Conservation (phyloP, 2,888 invertebrate species). For the Cabera pusaria region DNA sequence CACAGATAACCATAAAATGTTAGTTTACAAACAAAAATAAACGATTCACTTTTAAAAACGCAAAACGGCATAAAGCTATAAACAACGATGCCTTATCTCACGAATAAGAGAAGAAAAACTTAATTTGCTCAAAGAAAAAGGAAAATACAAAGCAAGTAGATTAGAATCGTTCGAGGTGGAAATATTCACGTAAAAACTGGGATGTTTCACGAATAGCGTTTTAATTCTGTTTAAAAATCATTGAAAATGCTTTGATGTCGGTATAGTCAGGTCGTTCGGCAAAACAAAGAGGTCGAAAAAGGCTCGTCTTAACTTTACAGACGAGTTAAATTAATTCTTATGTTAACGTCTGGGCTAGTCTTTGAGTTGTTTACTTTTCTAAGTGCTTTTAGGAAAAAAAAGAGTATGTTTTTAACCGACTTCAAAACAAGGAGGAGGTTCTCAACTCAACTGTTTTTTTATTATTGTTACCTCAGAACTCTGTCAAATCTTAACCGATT, state of each 20-base stretch:
- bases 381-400: too few relatives aligned
- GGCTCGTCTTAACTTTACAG: constrained; percentile 1
- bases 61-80: constrained; percentile 14
- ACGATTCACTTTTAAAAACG: constrained; percentile 7
- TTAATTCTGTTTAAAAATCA: constrained; percentile 18
- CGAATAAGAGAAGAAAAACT: constrained; percentile 17
- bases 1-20: too few relatives aligned
- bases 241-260: constrained; percentile 4
- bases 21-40: too few relatives aligned
- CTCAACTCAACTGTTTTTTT: too few relatives aligned
- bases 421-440: too few relatives aligned
- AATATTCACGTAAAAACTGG: constrained; percentile 21
- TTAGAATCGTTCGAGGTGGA: constrained; percentile 22
- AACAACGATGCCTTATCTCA: constrained; percentile 19
- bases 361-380: too few relatives aligned
- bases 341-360: too few relatives aligned
- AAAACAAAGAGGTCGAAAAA: not conserved
- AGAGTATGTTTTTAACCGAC: too few relatives aligned
- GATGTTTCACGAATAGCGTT: constrained; percentile 11
- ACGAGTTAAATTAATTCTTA: not conserved
- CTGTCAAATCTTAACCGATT: too few relatives aligned
- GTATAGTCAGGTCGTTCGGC: not conserved
- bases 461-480: too few relatives aligned
- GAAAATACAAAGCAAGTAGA: constrained; percentile 22
- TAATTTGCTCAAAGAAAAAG: constrained; percentile 23